Evolutionary conservation across 2,888 invertebrate species (phyloP).

Genomic region (Calameuta pallipes): DNA sequence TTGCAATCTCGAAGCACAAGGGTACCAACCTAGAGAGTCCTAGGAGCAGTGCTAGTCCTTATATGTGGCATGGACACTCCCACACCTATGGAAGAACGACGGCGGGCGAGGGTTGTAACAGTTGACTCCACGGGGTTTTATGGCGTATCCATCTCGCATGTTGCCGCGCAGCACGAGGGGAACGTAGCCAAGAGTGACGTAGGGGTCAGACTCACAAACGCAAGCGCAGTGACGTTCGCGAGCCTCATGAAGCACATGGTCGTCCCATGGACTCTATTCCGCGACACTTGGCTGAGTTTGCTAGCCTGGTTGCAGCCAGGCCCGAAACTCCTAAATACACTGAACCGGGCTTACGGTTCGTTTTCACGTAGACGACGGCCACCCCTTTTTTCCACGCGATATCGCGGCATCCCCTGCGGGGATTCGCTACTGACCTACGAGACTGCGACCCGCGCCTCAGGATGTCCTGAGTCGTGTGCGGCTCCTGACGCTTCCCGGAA

Average conservation of each 20-base stretch:
- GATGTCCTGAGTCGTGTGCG: neutral
- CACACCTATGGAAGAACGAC: conserved; percentile 28
- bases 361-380: conserved; percentile 26
- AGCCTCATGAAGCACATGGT: conserved; percentile 62
- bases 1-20: neutral
- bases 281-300: conserved; percentile 26
- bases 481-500: neutral
- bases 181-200: conserved; percentile 42
- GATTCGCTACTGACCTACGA: conserved; percentile 29
- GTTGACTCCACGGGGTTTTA: conserved; percentile 49
- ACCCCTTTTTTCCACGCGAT: conserved; percentile 1
- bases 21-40: neutral
- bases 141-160: conserved; percentile 48
- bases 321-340: conserved; percentile 28
- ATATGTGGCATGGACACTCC: neutral
- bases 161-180: conserved; percentile 34
- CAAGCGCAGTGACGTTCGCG: conserved; percentile 61
- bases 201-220: conserved; percentile 58
- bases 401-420: conserved; percentile 20
- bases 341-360: conserved; percentile 16
- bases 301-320: conserved; percentile 14
- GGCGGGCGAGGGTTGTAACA: conserved; percentile 44
- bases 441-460: neutral
- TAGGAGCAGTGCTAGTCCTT: neutral
- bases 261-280: conserved; percentile 39